A percentile compares a stretch with the other conserved stretches of the same genome.
Conservation (phyloP, 1,140 invertebrate species). For the Trichoplusia ni region DNA sequence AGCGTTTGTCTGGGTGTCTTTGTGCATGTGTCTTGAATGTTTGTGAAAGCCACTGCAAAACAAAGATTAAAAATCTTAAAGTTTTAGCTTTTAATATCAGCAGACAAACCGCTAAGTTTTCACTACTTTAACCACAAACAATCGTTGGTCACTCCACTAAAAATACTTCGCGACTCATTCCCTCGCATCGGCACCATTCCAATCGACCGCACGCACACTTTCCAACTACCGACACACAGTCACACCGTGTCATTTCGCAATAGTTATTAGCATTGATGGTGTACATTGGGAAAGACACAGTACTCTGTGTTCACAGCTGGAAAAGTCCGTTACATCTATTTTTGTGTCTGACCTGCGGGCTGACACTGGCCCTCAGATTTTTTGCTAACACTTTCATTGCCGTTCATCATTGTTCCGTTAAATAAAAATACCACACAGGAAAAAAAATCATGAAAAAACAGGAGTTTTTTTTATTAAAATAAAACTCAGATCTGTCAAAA, state of each 20-base stretch:
- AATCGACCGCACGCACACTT: slow-evolving; percentile 37
- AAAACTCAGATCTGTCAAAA: too few relatives aligned
- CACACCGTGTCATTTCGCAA: slow-evolving; percentile 27
- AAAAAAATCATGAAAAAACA: too few relatives aligned
- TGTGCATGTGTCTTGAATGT: too few relatives aligned
- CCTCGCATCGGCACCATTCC: slow-evolving; percentile 54
- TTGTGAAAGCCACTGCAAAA: too few relatives aligned
- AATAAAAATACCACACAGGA: too few relatives aligned
- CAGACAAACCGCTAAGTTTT: neutral
- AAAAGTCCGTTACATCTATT: slow-evolving; percentile 25
- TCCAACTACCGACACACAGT: slow-evolving; percentile 36
- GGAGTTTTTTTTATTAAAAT: too few relatives aligned
- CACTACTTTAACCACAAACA: slow-evolving; percentile 2
- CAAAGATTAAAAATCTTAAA: too few relatives aligned
- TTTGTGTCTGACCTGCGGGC: slow-evolving; percentile 26
- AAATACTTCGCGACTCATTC: slow-evolving; percentile 57
- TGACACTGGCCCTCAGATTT: slow-evolving; percentile 39
- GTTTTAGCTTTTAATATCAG: too few relatives aligned
- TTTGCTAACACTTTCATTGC: slow-evolving; percentile 3
- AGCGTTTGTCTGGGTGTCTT: too few relatives aligned
- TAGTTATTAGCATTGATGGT: slow-evolving; percentile 17
- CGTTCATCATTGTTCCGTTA: neutral
- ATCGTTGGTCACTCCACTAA: slow-evolving; percentile 46
- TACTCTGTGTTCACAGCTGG: slow-evolving; percentile 11
- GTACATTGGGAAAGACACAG: slow-evolving; percentile 1